Base-by-base conservation (phyloP, 2,888 invertebrate genomes). In the Macrophya alboannulata region DNA sequence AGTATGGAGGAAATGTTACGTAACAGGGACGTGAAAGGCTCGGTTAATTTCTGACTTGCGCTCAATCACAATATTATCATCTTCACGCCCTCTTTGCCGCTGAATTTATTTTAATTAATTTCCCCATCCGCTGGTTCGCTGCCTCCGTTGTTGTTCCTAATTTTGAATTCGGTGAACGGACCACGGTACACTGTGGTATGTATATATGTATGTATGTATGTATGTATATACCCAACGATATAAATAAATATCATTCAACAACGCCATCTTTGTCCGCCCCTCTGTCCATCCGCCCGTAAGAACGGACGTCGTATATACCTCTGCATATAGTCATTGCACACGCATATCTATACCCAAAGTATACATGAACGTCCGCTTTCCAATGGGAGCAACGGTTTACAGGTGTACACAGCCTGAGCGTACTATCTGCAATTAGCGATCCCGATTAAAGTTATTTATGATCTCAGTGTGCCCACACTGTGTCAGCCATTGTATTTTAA, bases 21-120 rank as follows among this genome's bases (percentile, higher is more conserved):
- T 62, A 81, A 81, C 62, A 81, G 40, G n/a, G n/a, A 62, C 21
- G 81, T 62, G 81, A 81, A 62, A 81, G 81, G 62, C 62, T 81
- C 62, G 55, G 81, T 81, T 81, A 21, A 59, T 81, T 62, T 81
- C 43, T 21, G 62, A 62, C 68, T 48, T 83, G 68, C 12, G 68
- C 83, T 68, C 48, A 51, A 71, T 68, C 83, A 48, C 71, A 68
- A 71, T 71, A 65, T 71, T 68, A 83, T 71, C 48, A 83, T 88
- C 89, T 89, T 90, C 88, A 90, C 91, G 91, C 90, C 91, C 92
- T 92, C 91, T 91, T 93, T 93, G 92, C 91, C 92, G 91, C 91
- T 92, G 91, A 93, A 93, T 93, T 92, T 92, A 92, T 92, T 93
- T 91, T 92, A 93, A 93, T 93, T 93, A 93, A 93, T 93, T 93